Conservation (phyloP, 2,797 vertebrate species). For the Sphenodon punctatus region DNA sequence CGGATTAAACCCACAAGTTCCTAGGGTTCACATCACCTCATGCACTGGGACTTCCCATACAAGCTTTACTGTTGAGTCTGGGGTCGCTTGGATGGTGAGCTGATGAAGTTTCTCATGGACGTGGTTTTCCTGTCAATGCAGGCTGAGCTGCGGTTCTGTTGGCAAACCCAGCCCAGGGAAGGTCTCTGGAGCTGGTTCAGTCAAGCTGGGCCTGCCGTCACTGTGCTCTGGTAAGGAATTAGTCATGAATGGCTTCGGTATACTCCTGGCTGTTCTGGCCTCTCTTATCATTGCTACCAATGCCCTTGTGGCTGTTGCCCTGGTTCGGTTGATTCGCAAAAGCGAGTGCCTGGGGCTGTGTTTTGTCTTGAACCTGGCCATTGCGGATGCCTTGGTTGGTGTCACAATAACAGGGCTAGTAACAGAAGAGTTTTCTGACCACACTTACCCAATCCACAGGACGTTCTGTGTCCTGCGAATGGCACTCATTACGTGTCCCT, state of each 20-base stretch:
- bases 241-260: slow-evolving; percentile 67
- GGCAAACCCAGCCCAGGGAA: not conserved
- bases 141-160: not conserved
- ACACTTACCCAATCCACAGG: slow-evolving; percentile 52
- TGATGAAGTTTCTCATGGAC: not conserved
- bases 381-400: slow-evolving; percentile 87
- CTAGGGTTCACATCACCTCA: not conserved
- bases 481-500: slow-evolving; percentile 84
- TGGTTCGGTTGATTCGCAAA: slow-evolving; percentile 81
- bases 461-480: slow-evolving; percentile 83
- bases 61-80: not conserved
- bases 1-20: not conserved
- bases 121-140: not conserved
- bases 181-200: not conserved
- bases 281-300: slow-evolving; percentile 86
- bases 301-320: slow-evolving; percentile 74
- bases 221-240: not conserved
- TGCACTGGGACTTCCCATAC: fast-evolving
- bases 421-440: slow-evolving; percentile 74
- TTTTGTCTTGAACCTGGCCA: slow-evolving; percentile 87
- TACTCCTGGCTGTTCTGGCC: slow-evolving; percentile 79
- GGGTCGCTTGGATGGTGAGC: too few species aligned
- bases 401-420: slow-evolving; percentile 83
- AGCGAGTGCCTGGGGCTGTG: slow-evolving; percentile 81
- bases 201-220: not conserved